Conservation (phyloP, 2,888 invertebrate genomes). For the Eurois occulta region DNA sequence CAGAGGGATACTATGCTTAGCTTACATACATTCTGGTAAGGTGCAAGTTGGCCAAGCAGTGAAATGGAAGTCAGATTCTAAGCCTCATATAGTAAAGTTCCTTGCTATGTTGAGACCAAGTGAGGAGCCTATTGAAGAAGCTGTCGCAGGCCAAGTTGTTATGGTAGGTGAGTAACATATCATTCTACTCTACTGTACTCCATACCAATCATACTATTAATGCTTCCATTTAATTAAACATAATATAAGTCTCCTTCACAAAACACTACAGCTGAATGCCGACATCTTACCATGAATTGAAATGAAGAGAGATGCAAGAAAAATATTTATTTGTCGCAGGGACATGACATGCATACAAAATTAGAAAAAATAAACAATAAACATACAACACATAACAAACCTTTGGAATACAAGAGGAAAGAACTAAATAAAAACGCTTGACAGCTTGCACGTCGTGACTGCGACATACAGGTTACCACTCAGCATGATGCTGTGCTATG, state of each 20-base stretch:
- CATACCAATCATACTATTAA: neutral
- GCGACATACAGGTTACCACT: too few species aligned
- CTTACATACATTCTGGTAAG: constrained; percentile 94
- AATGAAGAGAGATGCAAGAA: too few species aligned
- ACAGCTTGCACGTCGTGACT: too few species aligned
- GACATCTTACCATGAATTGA: too few species aligned
- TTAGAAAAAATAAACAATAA: too few species aligned
- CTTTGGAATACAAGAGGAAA: too few species aligned
- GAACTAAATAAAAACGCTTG: too few species aligned
- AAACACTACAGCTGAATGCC: neutral
- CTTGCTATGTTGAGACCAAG: constrained; percentile 95
- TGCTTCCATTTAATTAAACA: neutral
- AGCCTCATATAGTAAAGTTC: constrained; percentile 94
- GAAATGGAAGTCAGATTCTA: constrained; percentile 92
- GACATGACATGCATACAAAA: too few species aligned
- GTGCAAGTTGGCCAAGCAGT: constrained; percentile 94
- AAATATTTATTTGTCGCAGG: too few species aligned
- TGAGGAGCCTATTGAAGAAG: constrained; percentile 91
- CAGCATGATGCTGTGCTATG: too few species aligned
- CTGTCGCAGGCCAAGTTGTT: constrained; percentile 98
- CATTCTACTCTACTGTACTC: neutral
- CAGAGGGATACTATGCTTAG: constrained; percentile 94
- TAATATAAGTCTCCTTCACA: neutral
- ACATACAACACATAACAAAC: too few species aligned
- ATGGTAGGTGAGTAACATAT: constrained; percentile 91